A percentile compares a stretch with the other conserved stretches of the same genome.
Conservation (phyloP, 2,888 invertebrate species). For the Malachius bipustulatus region DNA sequence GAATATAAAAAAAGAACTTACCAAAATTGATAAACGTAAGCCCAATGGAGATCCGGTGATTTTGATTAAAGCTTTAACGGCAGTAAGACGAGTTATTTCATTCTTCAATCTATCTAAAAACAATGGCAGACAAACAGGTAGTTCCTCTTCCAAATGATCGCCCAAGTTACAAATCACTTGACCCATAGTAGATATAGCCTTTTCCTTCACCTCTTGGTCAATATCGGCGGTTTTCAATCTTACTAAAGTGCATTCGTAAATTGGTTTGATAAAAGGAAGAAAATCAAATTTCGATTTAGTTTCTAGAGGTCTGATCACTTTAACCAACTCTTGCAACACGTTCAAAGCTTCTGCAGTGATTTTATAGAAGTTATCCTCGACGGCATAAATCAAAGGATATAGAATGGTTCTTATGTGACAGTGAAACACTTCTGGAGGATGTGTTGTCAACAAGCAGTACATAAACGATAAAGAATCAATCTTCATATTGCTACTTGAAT, state of each 20-base stretch:
- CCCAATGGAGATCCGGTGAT: slow-evolving; percentile 83
- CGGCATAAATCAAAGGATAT: slow-evolving; percentile 77
- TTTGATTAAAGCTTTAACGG: slow-evolving; percentile 91
- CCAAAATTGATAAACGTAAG: slow-evolving; percentile 74
- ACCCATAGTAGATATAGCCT: slow-evolving; percentile 94
- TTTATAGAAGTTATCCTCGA: slow-evolving; percentile 95
- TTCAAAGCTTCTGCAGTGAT: slow-evolving; percentile 93
- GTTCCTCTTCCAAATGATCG: slow-evolving; percentile 67
- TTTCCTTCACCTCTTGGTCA: slow-evolving; percentile 98
- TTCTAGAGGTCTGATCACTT: slow-evolving; percentile 82
- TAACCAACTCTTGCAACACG: slow-evolving; percentile 86
- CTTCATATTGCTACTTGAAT: slow-evolving; percentile 94
- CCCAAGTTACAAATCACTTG: slow-evolving; percentile 89
- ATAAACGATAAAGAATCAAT: slow-evolving; percentile 93
- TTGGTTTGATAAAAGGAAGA: slow-evolving; percentile 61
- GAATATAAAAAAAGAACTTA: slow-evolving; percentile 31
- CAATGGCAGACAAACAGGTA: slow-evolving; percentile 80
- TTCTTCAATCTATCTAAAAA: slow-evolving; percentile 90
- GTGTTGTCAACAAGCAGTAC: slow-evolving; percentile 68
- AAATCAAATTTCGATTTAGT: slow-evolving; percentile 53
- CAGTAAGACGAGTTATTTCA: slow-evolving; percentile 92
- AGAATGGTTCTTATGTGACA: slow-evolving; percentile 66
- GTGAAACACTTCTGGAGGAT: slow-evolving; percentile 68
- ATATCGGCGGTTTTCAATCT: slow-evolving; percentile 90
- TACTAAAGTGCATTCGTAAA: slow-evolving; percentile 75